phyloP scores from a whole-genome alignment of 30 jellyfish, hydroid and myxozoan genomes.

The Morbakka virulenta region DNA sequence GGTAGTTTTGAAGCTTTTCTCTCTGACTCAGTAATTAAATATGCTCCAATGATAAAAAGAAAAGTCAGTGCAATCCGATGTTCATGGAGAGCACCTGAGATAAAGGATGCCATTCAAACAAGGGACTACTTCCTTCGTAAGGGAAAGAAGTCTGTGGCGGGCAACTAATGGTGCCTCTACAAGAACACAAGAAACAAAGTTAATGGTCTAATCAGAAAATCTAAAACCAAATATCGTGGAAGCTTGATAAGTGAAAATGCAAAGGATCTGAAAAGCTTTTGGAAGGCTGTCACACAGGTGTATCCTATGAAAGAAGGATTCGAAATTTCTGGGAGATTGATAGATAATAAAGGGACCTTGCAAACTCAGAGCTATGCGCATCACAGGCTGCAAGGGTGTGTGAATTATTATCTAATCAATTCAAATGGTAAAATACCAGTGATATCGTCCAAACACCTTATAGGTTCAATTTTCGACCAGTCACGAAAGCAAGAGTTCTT shows the following conservation, averaged over 20 bases:
- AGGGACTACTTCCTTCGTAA: conserved; percentile 28
- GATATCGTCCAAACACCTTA: conserved; percentile 39
- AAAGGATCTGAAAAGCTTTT: conserved; percentile 15
- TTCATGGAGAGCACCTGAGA: conserved; percentile 38
- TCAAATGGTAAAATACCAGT: conserved; percentile 50
- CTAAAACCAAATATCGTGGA: conserved; percentile 12
- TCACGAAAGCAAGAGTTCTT: conserved; percentile 26
- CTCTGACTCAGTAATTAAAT: not conserved
- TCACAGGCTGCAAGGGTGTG: conserved; percentile 64
- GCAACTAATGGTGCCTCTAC: conserved; percentile 25
- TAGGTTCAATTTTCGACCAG: conserved; percentile 27
- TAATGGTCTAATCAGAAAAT: conserved; percentile 4
- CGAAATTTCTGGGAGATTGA: conserved; percentile 41
- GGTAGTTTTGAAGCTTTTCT: not conserved
- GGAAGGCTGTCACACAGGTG: conserved; percentile 16
- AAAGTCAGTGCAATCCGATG: conserved; percentile 40
- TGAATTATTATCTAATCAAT: conserved; percentile 49
- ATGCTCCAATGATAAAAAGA: conserved; percentile 37
- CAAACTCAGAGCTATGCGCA: conserved; percentile 51
- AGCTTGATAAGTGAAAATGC: conserved; percentile 12
- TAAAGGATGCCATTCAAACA: conserved; percentile 8
- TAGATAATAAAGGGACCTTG: conserved; percentile 56
- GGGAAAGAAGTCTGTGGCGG: conserved; percentile 20
- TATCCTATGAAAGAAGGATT: not conserved
- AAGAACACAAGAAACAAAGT: conserved; percentile 37